Conservation (phyloP, 2,797 vertebrate species). For the Takifugu rubripes region DNA sequence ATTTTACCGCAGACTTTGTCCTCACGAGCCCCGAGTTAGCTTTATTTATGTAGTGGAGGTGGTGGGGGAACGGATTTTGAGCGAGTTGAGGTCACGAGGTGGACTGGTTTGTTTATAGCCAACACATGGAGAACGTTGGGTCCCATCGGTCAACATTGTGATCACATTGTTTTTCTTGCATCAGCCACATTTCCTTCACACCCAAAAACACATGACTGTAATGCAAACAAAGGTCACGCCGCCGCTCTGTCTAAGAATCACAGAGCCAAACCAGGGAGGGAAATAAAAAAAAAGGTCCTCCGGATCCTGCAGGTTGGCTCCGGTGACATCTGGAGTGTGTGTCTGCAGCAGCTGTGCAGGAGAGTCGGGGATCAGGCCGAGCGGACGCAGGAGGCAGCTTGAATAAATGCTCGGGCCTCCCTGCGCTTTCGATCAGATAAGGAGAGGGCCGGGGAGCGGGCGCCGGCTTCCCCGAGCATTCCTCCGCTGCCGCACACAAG, state of each 20-base stretch:
- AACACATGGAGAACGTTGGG: constrained; percentile 45
- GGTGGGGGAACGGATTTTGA: constrained; percentile 26
- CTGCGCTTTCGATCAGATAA: constrained; percentile 67
- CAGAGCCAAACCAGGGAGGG: constrained; percentile 16
- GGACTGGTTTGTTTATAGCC: constrained; percentile 47
- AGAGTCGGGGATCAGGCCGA: constrained; percentile 24
- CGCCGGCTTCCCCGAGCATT: constrained; percentile 58
- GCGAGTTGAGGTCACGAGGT: constrained; percentile 54
- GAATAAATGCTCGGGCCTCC: constrained; percentile 52
- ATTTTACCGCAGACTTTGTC: constrained; percentile 22
- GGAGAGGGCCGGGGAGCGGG: constrained; percentile 54
- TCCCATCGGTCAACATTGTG: constrained; percentile 43
- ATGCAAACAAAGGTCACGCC: constrained; percentile 38
- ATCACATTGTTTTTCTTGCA: constrained; percentile 56
- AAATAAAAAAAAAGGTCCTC: neutral
- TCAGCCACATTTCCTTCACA: constrained; percentile 61
- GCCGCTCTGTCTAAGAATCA: constrained; percentile 16
- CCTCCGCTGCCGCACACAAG: constrained; percentile 54
- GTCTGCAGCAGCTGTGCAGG: constrained; percentile 29
- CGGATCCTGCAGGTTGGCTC: constrained; percentile 7
- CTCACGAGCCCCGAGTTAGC: constrained; percentile 20
- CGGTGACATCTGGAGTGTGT: constrained; percentile 25
- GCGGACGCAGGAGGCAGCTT: constrained; percentile 35
- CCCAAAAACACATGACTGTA: constrained; percentile 57
- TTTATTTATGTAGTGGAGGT: constrained; percentile 44